These are phyloP conservation scores for Arion vulgaris DNA, from an alignment of 1,140 invertebrate species.

Conservation along the genomic window DNA sequence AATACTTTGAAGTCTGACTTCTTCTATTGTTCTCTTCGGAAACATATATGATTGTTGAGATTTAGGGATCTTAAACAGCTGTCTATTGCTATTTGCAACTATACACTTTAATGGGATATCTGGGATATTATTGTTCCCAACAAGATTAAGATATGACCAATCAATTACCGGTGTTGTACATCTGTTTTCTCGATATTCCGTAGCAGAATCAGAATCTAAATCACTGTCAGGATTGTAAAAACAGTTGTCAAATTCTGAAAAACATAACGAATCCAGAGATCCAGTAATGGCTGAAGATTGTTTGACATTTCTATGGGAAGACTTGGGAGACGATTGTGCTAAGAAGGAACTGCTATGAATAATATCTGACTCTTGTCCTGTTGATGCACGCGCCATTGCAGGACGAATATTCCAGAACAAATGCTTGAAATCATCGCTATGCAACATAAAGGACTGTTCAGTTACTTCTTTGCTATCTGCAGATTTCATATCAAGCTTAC, in stretches of 20 bases:
- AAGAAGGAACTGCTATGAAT: not conserved
- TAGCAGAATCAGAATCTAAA: conserved; percentile 20
- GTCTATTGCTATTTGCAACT: not conserved
- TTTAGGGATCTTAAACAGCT: not conserved
- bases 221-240: conserved; percentile 31
- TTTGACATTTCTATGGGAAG: not conserved
- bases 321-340: not conserved
- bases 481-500: too few species aligned
- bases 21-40: too few species aligned
- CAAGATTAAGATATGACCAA: conserved; percentile 36
- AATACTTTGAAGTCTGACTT: too few species aligned
- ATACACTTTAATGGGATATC: not conserved
- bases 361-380: not conserved
- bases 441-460: too few species aligned
- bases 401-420: too few species aligned
- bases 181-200: not conserved
- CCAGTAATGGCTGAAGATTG: not conserved
- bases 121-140: conserved; percentile 5
- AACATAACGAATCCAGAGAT: not conserved
- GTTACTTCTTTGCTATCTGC: too few species aligned
- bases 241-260: not conserved
- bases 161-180: conserved; percentile 28
- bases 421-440: too few species aligned
- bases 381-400: not conserved
- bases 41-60: not conserved